Evolutionary conservation across 2,113 vertebrate species (phyloP), one percentile per base, ranked within the genome.

Genomic region (Oryzias celebensis): DNA sequence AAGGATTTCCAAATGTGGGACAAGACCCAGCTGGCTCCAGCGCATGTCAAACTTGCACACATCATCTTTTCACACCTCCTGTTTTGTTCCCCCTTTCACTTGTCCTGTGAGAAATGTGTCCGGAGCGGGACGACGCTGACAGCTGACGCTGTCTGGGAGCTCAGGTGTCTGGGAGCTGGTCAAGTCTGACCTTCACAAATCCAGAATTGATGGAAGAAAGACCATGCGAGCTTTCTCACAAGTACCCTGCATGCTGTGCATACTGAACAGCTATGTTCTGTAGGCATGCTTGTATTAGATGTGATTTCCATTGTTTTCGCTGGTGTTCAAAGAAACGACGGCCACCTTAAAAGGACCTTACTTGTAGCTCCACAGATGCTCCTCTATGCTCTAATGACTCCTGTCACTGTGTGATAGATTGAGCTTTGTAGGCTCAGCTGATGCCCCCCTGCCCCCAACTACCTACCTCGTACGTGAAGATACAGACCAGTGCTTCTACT

Each of bases 361-460:
- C 83, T 81, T 76, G 78, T 31, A 82, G 83, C 77, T 84, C 54
- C 80, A 76, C 87, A 90, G 83, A 90, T 90, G 87, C 74, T 81
- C 68, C 72, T 78, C 52, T 61, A 70, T 81, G 86, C 82, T 90
- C 84, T 85, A 86, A 78, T 84, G 90, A 81, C 76, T 86, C 52
- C 79, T 89, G 87, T 87, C 85, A 78, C 70, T 41, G 59, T 68
- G 83, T 90, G 83, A 91, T 93, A 84, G 88, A 90, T 88, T 84
- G 85, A 87, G 89, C 83, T 82, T 81, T 73, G 49, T 75, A 79
- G 71, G 79, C 75, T 78, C 58, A 68, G 63, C 68, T 43, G 14
- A 24, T 62, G 49, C 72, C 79, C 65, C 20, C 56, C 76, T 88
- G 70, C 83, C 79, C 75, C 73, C 45, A 63, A 60, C 62, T 85